Base-by-base conservation (phyloP, 1,140 invertebrate species). In the Microplitis demolitor region DNA sequence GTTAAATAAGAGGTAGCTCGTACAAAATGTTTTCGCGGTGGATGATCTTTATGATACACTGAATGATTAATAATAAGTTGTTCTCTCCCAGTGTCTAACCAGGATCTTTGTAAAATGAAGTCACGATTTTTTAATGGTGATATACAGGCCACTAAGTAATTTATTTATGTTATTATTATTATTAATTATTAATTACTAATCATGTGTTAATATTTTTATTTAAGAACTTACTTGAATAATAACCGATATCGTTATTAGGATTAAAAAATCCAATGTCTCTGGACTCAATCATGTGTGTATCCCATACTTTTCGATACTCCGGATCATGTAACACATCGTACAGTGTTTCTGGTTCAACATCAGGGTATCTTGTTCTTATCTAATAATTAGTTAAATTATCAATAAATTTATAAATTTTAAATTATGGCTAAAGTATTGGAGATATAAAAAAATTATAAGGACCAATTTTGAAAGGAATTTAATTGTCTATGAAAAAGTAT, bases 281-380 rank as follows among this genome's bases (percentile, higher is more conserved):
- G 4, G 94, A 93, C 66, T 93, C 91, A 53, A 95, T 88, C 93
- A 96, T 95, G 84, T 95, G 92, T 60, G 91, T 92, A 85, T 97
- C 96, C 96, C 96, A 97, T 66, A 94, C 90, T 82, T 93, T 94
- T 73, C 95, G 88, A 85, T 96, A 97, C 74, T 94, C 92, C 13
- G 95, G 94, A 87, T 97, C 95, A 82, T 96, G 95, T 50, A 97
- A 88, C 66, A 97, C 95, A 87, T 97, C 95, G 84, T 96, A 97
- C 72, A 96, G 82, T 1, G 91, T 90, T 69, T 91, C 90, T 33
- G 93, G 90, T 69, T 89, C 85, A 56, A 97, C 90, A 83, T 96
- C 93, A 16, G 89, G 85, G 87, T 95, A 96, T 77, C 90, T 88
- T 14, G 93, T 91, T 77, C 92, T 90, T 62, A 92, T 88, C 91